A percentile compares a stretch with the other conserved stretches of the same genome.
Evolutionary conservation across 2,888 invertebrate species (phyloP).

Genomic region (Litoditis marina): DNA sequence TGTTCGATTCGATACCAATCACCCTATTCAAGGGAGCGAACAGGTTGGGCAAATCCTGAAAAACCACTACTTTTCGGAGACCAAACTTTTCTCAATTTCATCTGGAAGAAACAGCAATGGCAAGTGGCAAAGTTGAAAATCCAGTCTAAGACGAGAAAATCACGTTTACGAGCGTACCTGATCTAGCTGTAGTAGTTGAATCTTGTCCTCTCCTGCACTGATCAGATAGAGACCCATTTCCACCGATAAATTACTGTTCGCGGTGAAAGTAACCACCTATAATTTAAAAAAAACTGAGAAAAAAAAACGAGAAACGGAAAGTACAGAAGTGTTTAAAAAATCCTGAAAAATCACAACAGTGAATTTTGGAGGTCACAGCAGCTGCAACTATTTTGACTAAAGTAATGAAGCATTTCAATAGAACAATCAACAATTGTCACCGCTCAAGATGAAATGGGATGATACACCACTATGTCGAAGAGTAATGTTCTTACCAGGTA

Average conservation of each 20-base stretch:
- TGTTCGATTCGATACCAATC: conserved; percentile 4
- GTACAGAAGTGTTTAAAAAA: too few relatives aligned
- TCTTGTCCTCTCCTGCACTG: conserved; percentile 16
- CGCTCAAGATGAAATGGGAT: background rate
- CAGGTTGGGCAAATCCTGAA: conserved; percentile 4
- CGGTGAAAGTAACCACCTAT: conserved; percentile 34
- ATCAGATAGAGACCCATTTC: conserved; percentile 26
- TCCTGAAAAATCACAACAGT: background rate
- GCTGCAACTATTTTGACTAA: too few relatives aligned
- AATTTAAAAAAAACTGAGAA: background rate
- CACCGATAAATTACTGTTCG: conserved; percentile 20
- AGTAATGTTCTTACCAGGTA: conserved; percentile 32
- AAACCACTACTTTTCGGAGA: background rate
- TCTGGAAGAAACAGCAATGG: background rate
- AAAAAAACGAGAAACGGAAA: too few relatives aligned
- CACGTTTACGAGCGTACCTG: too few relatives aligned
- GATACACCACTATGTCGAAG: background rate
- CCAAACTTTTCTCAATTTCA: background rate
- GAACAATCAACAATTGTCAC: too few relatives aligned
- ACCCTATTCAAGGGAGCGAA: conserved; percentile 7
- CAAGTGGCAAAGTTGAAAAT: too few relatives aligned
- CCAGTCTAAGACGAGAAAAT: too few relatives aligned
- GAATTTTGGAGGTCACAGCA: too few relatives aligned
- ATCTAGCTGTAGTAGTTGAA: conserved; percentile 24
- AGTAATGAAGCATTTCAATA: too few relatives aligned